Percentiles rank a stretch among this genome's conserved stretches.
Conservation (phyloP, 2,113 vertebrate genomes). For the Lagopus leucura region DNA sequence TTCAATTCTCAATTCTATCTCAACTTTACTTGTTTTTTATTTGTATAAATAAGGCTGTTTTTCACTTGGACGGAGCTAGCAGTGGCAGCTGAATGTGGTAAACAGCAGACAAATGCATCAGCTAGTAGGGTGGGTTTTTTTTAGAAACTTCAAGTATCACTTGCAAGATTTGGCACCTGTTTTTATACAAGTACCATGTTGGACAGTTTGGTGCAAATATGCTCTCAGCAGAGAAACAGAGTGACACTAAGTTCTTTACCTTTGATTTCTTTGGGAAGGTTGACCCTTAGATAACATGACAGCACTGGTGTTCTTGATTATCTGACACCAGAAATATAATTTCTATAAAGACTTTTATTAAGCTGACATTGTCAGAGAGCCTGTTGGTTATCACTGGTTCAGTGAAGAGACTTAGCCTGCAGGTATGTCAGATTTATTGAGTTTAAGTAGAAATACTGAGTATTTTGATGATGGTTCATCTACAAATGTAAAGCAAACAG, state of each 20-base stretch:
- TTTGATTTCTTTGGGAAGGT: constrained; percentile 8
- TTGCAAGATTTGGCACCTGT: constrained; percentile 63
- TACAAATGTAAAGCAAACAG: neutral
- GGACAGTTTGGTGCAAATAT: constrained; percentile 38
- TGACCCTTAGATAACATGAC: neutral
- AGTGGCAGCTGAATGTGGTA: constrained; percentile 55
- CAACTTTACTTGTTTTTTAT: neutral
- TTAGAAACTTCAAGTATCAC: constrained; percentile 61
- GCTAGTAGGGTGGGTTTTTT: neutral
- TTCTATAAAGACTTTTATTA: constrained; percentile 19
- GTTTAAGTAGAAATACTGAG: constrained; percentile 7
- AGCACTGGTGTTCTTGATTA: constrained; percentile 4
- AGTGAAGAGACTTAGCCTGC: neutral
- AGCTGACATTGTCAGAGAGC: constrained; percentile 13
- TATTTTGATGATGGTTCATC: neutral
- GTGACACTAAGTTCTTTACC: constrained; percentile 19
- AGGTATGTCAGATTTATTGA: neutral
- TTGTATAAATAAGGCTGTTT: neutral
- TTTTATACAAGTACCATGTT: constrained; percentile 46
- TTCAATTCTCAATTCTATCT: constrained; percentile 17
- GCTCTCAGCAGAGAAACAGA: neutral
- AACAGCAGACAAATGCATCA: constrained; percentile 58
- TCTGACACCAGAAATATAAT: constrained; percentile 1
- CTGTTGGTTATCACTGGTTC: neutral
- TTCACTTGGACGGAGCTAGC: constrained; percentile 44